These are phyloP conservation scores for Rotaria magnacalcarata DNA, from an alignment of 2,888 invertebrate species.

Conservation along the genomic window DNA sequence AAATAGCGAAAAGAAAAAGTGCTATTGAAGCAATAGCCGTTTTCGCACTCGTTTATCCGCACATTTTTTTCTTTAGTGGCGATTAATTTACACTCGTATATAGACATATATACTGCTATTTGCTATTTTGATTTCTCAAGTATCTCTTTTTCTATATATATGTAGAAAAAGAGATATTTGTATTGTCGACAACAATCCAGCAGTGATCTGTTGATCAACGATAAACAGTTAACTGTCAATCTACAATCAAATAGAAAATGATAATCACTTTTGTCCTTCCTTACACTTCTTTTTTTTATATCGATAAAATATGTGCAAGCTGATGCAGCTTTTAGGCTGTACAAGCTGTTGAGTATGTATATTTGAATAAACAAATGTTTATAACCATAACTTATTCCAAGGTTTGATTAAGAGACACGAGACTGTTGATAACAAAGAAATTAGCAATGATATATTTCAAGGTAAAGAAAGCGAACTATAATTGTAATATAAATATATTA, in stretches of 20 bases:
- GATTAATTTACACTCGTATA: conserved; percentile 10
- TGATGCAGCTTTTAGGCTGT: not conserved
- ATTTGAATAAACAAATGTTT: conserved; percentile 1
- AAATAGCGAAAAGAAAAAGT: not conserved
- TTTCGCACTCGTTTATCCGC: not conserved
- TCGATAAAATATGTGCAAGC: not conserved
- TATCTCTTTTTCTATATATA: not conserved
- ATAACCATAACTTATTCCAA: not conserved
- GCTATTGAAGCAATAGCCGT: not conserved
- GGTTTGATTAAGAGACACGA: not conserved
- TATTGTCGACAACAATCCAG: not conserved
- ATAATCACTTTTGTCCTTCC: conserved; percentile 28
- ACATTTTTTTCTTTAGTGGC: not conserved
- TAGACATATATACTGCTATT: not conserved
- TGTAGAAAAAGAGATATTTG: not conserved
- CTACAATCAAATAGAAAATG: conserved; percentile 26
- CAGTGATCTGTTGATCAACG: conserved; percentile 25
- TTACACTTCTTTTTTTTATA: not conserved
- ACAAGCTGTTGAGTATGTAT: conserved; percentile 1
- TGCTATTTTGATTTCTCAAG: not conserved
- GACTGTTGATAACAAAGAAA: not conserved
- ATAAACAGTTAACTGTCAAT: conserved; percentile 24
- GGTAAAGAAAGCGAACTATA: not conserved
- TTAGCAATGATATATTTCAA: not conserved
- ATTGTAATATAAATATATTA: not conserved